phyloP scores from a whole-genome alignment of 2,888 invertebrate genomes.

The Galerucella pusilla region DNA sequence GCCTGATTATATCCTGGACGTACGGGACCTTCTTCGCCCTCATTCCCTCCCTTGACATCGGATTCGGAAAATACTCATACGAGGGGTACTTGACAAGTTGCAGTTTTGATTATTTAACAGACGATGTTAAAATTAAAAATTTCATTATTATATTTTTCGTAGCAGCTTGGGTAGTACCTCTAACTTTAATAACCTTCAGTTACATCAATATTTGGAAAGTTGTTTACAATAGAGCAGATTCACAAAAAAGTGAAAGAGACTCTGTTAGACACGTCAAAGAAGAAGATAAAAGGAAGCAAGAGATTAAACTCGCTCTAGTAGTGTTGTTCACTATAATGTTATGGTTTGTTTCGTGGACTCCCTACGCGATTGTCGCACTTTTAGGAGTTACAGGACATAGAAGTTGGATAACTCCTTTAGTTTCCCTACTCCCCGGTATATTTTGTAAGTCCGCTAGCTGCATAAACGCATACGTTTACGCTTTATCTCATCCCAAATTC shows the following conservation, averaged over 20 bases:
- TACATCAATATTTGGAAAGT: conserved; percentile 78
- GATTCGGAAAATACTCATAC: conserved; percentile 81
- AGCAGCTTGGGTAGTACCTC: conserved; percentile 81
- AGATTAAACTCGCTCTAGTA: conserved; percentile 76
- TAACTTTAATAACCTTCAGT: conserved; percentile 77
- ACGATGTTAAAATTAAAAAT: conserved; percentile 70
- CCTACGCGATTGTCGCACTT: conserved; percentile 81
- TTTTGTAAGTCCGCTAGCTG: conserved; percentile 86
- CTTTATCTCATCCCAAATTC: conserved; percentile 83
- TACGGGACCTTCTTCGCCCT: conserved; percentile 78
- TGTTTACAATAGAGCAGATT: conserved; percentile 63
- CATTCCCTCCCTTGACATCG: conserved; percentile 77
- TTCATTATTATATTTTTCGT: conserved; percentile 82
- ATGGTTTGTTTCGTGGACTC: conserved; percentile 86
- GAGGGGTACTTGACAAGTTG: conserved; percentile 88
- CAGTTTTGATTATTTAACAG: conserved; percentile 85
- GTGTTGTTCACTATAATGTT: conserved; percentile 77
- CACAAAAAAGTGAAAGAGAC: conserved; percentile 27
- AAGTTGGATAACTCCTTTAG: conserved; percentile 73
- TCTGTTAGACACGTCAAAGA: conserved; percentile 71
- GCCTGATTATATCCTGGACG: conserved; percentile 75
- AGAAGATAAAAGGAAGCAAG: conserved; percentile 76
- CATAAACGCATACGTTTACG: conserved; percentile 83
- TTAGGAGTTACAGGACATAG: conserved; percentile 77
- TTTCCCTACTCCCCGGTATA: conserved; percentile 81